phyloP scores from a whole-genome alignment of 1,140 invertebrate genomes.

The Stegodyphus mimosarum region DNA sequence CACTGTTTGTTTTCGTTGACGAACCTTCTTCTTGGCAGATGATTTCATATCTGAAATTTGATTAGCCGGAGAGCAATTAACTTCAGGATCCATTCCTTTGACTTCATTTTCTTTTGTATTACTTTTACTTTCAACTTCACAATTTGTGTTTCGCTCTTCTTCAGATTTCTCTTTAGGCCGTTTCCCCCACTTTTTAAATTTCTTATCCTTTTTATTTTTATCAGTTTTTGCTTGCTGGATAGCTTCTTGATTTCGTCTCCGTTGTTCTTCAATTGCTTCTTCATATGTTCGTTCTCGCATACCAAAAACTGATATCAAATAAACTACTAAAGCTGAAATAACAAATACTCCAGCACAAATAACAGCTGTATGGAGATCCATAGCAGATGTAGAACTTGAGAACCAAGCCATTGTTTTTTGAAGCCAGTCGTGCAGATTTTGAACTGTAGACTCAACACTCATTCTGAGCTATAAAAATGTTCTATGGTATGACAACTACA shows the following conservation, averaged over 20 bases:
- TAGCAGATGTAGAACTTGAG: conserved; percentile 44
- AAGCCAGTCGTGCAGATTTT: conserved; percentile 3
- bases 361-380: conserved; percentile 57
- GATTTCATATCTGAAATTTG: background rate
- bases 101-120: conserved; percentile 1
- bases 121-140: conserved; percentile 6
- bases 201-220: conserved; percentile 61
- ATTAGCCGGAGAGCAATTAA: background rate
- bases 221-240: conserved; percentile 41
- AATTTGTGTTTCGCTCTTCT: conserved; percentile 32
- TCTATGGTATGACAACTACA: background rate
- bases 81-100: conserved; percentile 16
- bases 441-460: conserved; percentile 2
- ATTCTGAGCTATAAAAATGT: conserved; percentile 22
- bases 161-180: conserved; percentile 52
- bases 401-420: conserved; percentile 24
- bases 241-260: conserved; percentile 45
- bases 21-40: conserved; percentile 11
- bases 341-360: conserved; percentile 61
- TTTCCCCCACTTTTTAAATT: conserved; percentile 58
- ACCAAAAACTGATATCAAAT: conserved; percentile 64
- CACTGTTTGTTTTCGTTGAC: conserved; percentile 21
- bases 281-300: conserved; percentile 64
- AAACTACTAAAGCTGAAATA: conserved; percentile 63
- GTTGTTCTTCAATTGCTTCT: conserved; percentile 62